A percentile compares a stretch with the other conserved stretches of the same genome.
Conservation (phyloP, 2,113 vertebrate species). For the Psephotus haematonotus region DNA sequence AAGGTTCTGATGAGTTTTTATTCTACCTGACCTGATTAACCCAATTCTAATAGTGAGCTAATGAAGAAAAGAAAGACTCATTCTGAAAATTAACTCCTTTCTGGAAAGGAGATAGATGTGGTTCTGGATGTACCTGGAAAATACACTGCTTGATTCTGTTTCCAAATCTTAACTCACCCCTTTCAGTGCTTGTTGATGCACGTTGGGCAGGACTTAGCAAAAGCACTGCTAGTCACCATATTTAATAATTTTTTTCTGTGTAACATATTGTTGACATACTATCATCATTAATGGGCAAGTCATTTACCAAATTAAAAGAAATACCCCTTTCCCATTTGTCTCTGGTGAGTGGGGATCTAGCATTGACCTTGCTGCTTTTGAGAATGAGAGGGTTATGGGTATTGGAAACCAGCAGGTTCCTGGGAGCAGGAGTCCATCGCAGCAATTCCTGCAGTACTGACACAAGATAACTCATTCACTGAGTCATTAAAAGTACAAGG, state of each 20-base stretch:
- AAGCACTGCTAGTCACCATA: background rate
- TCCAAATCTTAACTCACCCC: background rate
- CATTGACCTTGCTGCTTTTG: background rate
- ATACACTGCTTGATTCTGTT: background rate
- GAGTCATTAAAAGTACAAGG: no score
- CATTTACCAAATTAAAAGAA: background rate
- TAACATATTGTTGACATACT: rapidly evolving
- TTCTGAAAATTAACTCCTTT: background rate
- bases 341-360: background rate
- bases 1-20: background rate
- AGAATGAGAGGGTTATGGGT: background rate
- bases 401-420: background rate
- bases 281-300: background rate
- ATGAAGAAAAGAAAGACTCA: background rate
- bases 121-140: background rate
- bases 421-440: background rate
- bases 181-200: background rate
- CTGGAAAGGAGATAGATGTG: background rate
- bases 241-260: background rate
- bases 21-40: background rate
- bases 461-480: rapidly evolving
- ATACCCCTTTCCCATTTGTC: background rate
- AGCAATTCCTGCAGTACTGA: background rate
- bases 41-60: background rate
- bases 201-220: background rate